Conservation (phyloP, 2,888 invertebrate species). For the Sarcophaga carnaria region DNA sequence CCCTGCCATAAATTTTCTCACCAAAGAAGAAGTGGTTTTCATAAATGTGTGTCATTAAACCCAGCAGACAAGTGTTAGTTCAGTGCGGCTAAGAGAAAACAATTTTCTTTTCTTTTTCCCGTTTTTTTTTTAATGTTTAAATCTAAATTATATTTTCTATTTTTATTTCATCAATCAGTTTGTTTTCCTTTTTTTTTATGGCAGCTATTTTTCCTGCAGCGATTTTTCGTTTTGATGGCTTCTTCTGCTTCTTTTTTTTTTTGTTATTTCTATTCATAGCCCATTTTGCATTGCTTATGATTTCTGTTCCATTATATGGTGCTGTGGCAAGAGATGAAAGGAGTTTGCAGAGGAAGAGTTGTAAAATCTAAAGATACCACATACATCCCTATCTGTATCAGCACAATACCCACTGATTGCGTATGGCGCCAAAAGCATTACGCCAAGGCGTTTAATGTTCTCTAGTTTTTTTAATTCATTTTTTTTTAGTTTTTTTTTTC, state of each 20-base stretch:
- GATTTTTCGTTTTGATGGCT: slow-evolving; percentile 6
- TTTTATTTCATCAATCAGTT: slow-evolving; percentile 49
- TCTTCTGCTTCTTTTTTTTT: slow-evolving; percentile 2
- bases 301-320: neutral
- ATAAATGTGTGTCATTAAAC: slow-evolving; percentile 54
- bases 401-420: slow-evolving; percentile 46
- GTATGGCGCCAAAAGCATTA: slow-evolving; percentile 65
- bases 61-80: neutral
- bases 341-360: neutral
- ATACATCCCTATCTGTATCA: neutral
- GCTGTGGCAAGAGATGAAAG: neutral
- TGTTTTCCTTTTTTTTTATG: slow-evolving; percentile 20
- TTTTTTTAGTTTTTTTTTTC: slow-evolving; percentile 6
- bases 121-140: slow-evolving; percentile 13
- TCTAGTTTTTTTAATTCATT: slow-evolving; percentile 1
- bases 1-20: slow-evolving; percentile 10
- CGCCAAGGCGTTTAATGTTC: slow-evolving; percentile 45
- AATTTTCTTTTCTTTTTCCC: slow-evolving; percentile 37
- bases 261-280: slow-evolving; percentile 37
- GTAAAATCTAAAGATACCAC: neutral
- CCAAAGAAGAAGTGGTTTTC: slow-evolving; percentile 29
- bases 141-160: slow-evolving; percentile 27
- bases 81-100: slow-evolving; percentile 28
- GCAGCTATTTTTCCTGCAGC: slow-evolving; percentile 19
- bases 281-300: slow-evolving; percentile 11